Base-by-base conservation (phyloP, 2,797 vertebrate species). In the Podargus strigoides region DNA sequence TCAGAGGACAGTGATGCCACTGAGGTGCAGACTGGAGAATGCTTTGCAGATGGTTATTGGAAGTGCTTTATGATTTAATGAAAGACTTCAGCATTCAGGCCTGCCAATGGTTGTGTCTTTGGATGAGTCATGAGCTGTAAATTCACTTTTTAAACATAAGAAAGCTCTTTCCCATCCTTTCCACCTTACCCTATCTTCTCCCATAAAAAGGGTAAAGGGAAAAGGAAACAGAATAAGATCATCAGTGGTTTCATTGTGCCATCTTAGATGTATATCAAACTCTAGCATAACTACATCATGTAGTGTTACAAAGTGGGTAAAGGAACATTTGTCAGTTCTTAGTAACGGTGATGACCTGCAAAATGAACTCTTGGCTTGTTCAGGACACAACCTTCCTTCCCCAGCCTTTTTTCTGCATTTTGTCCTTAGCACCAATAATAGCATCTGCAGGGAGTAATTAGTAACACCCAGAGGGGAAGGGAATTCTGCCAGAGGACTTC, bases 371-470 rank as follows among this genome's bases (percentile, higher is more conserved):
- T 90, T 60, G 34, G 28, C 46, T 87, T 69, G 56, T 66, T 37
- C 22, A 1, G 41, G 66, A 39, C 75, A 63, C 47, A 19, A 81
- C 53, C 73, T 72, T 72, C 82, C 75, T 98, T 98, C 97, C 97
- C 96, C 97, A 97, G 97, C 98, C 97, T 98, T 97, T 98, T 70
- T 98, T 96, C 96, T 69, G 56, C 55, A 19, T 87, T 89, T 77
- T 94, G 70, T 94, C 91, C 67, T 97, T 86, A 95, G 47, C 89
- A 85, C 94, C 90, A 97, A 94, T 97, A 98, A 98, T 95, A 97
- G 97, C 97, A 97, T 98, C 97, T 97, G 96, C 97, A 98, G 98
- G 98, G 98, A 98, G 98, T 98, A 98, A 99, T 99, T 98, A 99
- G 97, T 97, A 94, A 96, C 97, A 97, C 97, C 98, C 98, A 92